These are phyloP conservation scores for Pegoplata infirma DNA, from an alignment of 2,888 invertebrate genomes.

Conservation along the genomic window DNA sequence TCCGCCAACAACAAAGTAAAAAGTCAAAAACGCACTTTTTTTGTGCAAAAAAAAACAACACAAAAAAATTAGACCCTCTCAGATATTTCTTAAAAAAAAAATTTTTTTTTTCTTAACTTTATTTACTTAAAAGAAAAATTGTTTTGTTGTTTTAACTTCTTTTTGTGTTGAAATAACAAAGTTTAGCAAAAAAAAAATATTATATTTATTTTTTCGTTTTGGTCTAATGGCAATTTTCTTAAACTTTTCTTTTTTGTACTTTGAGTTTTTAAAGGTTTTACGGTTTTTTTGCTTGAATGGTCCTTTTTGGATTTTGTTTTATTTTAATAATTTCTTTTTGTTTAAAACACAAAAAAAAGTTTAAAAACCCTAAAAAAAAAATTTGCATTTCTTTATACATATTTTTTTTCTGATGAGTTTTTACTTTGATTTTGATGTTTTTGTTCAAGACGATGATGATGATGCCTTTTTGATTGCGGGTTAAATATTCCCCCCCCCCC, in stretches of 20 bases:
- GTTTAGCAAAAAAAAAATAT: too few relatives aligned
- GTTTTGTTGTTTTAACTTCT: slow-evolving; percentile 46
- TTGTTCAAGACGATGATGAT: slow-evolving; percentile 29
- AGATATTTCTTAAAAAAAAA: slow-evolving; percentile 41
- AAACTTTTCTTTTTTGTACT: slow-evolving; percentile 13
- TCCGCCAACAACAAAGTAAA: slow-evolving; percentile 14
- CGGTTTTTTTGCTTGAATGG: slow-evolving; percentile 39
- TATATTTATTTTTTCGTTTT: slow-evolving; percentile 16
- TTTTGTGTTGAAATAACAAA: slow-evolving; percentile 50
- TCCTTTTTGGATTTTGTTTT: slow-evolving; percentile 8
- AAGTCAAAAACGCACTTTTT: slow-evolving; percentile 48
- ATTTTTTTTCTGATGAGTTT: slow-evolving; percentile 8
- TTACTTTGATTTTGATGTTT: slow-evolving; percentile 38
- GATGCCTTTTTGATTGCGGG: slow-evolving; percentile 57
- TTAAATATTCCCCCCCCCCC: slow-evolving; percentile 35
- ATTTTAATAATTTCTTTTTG: neutral
- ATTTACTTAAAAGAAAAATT: slow-evolving; percentile 47
- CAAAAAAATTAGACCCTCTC: slow-evolving; percentile 38
- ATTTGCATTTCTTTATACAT: slow-evolving; percentile 38
- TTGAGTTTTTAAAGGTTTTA: slow-evolving; percentile 45
- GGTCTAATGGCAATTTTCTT: slow-evolving; percentile 46
- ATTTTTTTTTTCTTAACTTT: slow-evolving; percentile 23
- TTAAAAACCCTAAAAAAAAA: slow-evolving; percentile 42
- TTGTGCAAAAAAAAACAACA: slow-evolving; percentile 15
- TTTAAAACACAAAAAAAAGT: slow-evolving; percentile 16